phyloP scores from a whole-genome alignment of 2,113 vertebrate genomes.

The Nyctereutes procyonoides region DNA sequence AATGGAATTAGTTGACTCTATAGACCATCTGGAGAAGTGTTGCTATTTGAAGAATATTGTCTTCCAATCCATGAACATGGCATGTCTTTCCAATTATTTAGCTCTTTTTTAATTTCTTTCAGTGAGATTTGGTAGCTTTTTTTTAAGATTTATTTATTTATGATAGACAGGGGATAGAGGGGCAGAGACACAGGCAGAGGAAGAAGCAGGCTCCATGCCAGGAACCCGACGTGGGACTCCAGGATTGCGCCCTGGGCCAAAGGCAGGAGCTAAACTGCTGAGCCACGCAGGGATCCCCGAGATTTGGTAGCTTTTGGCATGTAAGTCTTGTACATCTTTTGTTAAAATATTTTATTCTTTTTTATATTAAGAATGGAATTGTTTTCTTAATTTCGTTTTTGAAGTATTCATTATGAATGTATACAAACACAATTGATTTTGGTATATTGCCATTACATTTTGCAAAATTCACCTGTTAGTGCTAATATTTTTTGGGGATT shows the following conservation, averaged over 20 bases:
- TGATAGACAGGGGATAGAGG: too few relatives aligned
- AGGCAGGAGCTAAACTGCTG: too few relatives aligned
- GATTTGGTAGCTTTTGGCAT: not conserved
- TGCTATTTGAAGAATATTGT: not conserved
- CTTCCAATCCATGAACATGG: not conserved
- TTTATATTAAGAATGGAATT: not conserved
- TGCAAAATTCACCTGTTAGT: not conserved
- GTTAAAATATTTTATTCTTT: not conserved
- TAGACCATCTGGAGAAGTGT: not conserved
- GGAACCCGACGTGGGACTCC: too few relatives aligned
- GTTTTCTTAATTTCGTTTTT: slow-evolving; percentile 20
- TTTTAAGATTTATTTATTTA: too few relatives aligned
- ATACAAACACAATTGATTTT: not conserved
- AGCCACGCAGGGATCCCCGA: not conserved
- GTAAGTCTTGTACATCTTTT: not conserved
- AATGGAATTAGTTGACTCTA: not conserved
- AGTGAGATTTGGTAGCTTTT: not conserved
- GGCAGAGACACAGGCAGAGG: too few relatives aligned
- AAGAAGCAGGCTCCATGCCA: too few relatives aligned
- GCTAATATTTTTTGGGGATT: not conserved
- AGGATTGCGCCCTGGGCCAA: too few relatives aligned
- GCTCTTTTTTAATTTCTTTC: not conserved
- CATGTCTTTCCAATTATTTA: not conserved
- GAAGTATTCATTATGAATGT: not conserved
- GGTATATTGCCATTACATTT: not conserved